Base-by-base conservation (phyloP, 2,797 vertebrate genomes). In the Pelobates cultripes region DNA sequence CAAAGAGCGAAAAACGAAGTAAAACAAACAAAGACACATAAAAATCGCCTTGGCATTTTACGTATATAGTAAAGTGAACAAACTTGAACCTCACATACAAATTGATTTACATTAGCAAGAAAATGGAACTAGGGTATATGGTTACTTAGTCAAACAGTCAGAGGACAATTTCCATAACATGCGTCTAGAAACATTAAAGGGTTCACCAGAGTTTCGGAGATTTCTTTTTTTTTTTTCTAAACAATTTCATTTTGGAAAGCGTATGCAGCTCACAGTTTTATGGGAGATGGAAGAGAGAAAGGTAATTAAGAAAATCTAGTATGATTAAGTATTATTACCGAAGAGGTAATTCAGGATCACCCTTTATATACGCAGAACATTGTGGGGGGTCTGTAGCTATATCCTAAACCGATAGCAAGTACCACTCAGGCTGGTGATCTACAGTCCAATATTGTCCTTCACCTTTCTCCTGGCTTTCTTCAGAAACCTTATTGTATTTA, bases 1-100 rank as follows among this genome's bases (percentile, higher is more conserved):
- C 94, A 94, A 94, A 94, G 92, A 89, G 86, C 85, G 88, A 2
- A 88, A 90, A 91, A 87, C 81, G 89, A 92, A 91, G 87, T 93
- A 92, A 94, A 94, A 93, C 90, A 94, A 94, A 94, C 91, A 93
- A 87, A 82, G 87, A 43, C 85, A 87, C 88, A 90, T 89, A 86
- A 85, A 90, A 87, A 79, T 86, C 85, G 77, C 90, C 91, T 91
- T 86, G 91, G 88, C 85, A 89, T 88, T 79, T 44, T 82, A 85
- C 78, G 51, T 87, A 91, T 90, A 88, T 88, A 88, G 85, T 41
- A 90, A 90, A 86, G 81, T 15, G 55, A 67, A 42, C 41, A 75
- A 70, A 75, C 57, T 69, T 79, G 43, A 75, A 47, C 72, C 77
- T 75, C 67, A 53, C 72, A 75, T 83, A 66, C 76, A 75, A 79